Percentiles rank a stretch among this genome's conserved stretches.
Evolutionary conservation across 64 coral and sea anemone species (phyloP).

Genomic region (Dendrophyllia cribrosa): DNA sequence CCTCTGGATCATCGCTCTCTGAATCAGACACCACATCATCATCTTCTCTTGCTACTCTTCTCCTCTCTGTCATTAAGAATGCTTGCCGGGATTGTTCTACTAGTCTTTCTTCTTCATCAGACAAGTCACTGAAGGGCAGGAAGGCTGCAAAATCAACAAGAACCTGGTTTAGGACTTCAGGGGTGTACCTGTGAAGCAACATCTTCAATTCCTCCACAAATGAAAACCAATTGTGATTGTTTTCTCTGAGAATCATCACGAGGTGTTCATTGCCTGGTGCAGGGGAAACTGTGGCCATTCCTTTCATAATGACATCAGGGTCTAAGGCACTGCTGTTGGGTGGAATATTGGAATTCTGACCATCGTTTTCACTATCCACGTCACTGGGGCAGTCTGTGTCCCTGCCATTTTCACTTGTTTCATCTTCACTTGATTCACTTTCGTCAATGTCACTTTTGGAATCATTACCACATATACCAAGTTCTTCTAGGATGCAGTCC

Average conservation of each 20-base stretch:
- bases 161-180: constrained; percentile 60
- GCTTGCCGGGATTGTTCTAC: constrained; percentile 51
- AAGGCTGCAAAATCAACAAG: constrained; percentile 55
- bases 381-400: constrained; percentile 30
- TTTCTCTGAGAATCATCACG: constrained; percentile 39
- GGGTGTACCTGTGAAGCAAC: constrained; percentile 19
- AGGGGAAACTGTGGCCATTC: constrained; percentile 40
- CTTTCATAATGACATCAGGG: constrained; percentile 41
- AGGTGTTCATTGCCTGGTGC: background rate
- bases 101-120: constrained; percentile 55
- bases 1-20: constrained; percentile 77
- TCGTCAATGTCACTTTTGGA: constrained; percentile 55
- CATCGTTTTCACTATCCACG: constrained; percentile 58
- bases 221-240: constrained; percentile 59
- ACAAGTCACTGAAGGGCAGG: constrained; percentile 45
- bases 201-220: constrained; percentile 48
- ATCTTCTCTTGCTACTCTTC: constrained; percentile 39
- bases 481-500: constrained; percentile 36
- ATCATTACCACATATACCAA: constrained; percentile 45
- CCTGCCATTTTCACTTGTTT: constrained; percentile 30
- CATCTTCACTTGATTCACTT: constrained; percentile 64
- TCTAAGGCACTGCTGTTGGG: constrained; percentile 22
- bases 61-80: constrained; percentile 30
- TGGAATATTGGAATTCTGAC: constrained; percentile 49
- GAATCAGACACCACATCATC: constrained; percentile 53